phyloP scores from a whole-genome alignment of 2,797 vertebrate genomes.

The Lacerta bilineata region DNA sequence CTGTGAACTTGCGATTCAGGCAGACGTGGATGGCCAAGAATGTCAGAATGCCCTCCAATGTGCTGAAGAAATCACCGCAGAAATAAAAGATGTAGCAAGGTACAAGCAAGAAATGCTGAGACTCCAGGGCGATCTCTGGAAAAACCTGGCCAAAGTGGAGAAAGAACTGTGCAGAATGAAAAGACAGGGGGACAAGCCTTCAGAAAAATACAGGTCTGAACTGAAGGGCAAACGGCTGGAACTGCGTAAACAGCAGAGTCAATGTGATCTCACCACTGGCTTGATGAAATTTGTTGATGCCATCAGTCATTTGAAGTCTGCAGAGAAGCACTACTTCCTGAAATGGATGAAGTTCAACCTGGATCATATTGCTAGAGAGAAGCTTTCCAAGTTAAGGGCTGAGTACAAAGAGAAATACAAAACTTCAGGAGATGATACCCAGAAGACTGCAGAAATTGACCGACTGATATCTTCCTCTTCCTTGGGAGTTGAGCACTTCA shows the following conservation, averaged over 20 bases:
- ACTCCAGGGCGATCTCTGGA: constrained; percentile 82
- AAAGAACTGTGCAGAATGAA: constrained; percentile 80
- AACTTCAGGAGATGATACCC: constrained; percentile 70
- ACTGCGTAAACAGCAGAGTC: constrained; percentile 73
- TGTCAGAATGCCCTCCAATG: constrained; percentile 76
- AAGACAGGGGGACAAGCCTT: constrained; percentile 53
- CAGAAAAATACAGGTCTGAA: constrained; percentile 64
- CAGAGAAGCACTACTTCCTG: constrained; percentile 84
- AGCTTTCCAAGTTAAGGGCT: constrained; percentile 3
- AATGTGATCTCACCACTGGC: constrained; percentile 77
- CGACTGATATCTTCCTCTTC: constrained; percentile 73
- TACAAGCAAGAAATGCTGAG: constrained; percentile 80
- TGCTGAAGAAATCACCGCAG: constrained; percentile 73
- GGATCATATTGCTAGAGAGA: constrained; percentile 70
- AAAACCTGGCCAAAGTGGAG: constrained; percentile 78
- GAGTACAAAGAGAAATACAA: constrained; percentile 56
- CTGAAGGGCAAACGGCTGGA: constrained; percentile 74
- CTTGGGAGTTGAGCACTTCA: constrained; percentile 86
- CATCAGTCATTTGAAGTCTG: constrained; percentile 72
- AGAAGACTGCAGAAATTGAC: constrained; percentile 70
- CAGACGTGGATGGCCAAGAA: constrained; percentile 49
- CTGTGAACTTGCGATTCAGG: too few relatives aligned
- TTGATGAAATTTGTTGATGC: constrained; percentile 82
- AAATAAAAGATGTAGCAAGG: constrained; percentile 63
- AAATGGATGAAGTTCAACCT: constrained; percentile 85